Evolutionary conservation across 2,888 invertebrate species (phyloP).

Genomic region (Patella ulyssiponensis): DNA sequence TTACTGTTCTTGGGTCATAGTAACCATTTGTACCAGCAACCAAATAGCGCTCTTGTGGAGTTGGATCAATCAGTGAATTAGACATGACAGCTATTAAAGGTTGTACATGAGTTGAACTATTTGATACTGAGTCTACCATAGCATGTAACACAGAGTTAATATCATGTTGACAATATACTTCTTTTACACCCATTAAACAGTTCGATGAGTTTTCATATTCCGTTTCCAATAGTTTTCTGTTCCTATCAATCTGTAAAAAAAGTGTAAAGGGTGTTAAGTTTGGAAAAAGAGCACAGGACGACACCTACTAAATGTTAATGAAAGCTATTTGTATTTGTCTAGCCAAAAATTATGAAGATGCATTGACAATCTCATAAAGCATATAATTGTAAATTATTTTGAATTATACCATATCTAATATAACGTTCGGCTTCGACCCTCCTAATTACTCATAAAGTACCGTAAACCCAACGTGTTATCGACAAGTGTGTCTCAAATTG

Average conservation of each 20-base stretch:
- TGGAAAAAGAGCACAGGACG: no score
- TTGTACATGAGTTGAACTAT: not conserved
- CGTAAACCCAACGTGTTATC: no score
- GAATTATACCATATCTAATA: no score
- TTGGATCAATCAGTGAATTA: not conserved
- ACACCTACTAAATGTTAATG: no score
- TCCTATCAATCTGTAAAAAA: not conserved
- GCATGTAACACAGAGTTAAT: not conserved
- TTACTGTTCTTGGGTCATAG: conserved; percentile 6
- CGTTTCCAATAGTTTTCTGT: not conserved
- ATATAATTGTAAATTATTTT: no score
- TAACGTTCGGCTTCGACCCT: no score
- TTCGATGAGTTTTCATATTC: conserved; percentile 1
- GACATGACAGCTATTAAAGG: not conserved
- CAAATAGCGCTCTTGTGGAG: not conserved
- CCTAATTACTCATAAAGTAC: no score
- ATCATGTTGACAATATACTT: not conserved
- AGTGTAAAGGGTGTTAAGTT: no score
- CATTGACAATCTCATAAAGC: no score
- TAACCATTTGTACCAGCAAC: not conserved
- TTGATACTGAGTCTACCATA: not conserved
- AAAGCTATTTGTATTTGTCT: no score
- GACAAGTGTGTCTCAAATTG: no score
- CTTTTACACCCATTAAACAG: not conserved
- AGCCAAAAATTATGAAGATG: no score